These are phyloP conservation scores for Alcis repandata DNA, from an alignment of 2,888 invertebrate species.

Conservation along the genomic window DNA sequence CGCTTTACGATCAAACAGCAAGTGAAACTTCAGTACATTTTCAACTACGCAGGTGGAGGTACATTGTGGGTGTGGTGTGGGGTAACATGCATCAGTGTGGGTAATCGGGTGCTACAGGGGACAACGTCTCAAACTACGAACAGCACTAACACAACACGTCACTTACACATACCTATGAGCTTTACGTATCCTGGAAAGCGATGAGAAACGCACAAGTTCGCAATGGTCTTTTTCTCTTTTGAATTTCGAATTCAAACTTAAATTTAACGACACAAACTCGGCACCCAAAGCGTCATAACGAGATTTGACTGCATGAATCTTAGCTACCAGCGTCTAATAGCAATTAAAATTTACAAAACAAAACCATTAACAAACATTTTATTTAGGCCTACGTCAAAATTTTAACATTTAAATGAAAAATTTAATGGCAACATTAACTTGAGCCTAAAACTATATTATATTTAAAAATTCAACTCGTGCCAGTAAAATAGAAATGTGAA, in stretches of 20 bases:
- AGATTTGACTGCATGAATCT: conserved; percentile 88
- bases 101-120: conserved; percentile 70
- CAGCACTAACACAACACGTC: conserved; percentile 52
- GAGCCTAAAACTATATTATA: conserved; percentile 68
- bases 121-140: conserved; percentile 79
- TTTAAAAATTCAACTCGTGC: conserved; percentile 67
- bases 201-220: conserved; percentile 27
- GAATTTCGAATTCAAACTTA: conserved; percentile 50
- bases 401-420: conserved; percentile 57
- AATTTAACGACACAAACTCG: conserved; percentile 38
- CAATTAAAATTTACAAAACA: conserved; percentile 51
- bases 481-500: conserved; percentile 78
- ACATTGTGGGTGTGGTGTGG: conserved; percentile 55
- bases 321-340: conserved; percentile 49
- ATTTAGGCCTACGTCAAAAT: conserved; percentile 44
- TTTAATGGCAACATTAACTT: conserved; percentile 62
- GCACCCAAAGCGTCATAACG: conserved; percentile 85
- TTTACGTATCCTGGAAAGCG: conserved; percentile 30
- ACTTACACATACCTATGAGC: conserved; percentile 39
- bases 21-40: conserved; percentile 12
- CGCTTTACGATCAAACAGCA: conserved; percentile 26
- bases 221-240: conserved; percentile 78
- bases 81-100: conserved; percentile 57
- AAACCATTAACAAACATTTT: conserved; percentile 40
- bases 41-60: conserved; percentile 19